These are phyloP conservation scores for Pecten maximus DNA, from an alignment of 2,888 invertebrate species.

Conservation along the genomic window DNA sequence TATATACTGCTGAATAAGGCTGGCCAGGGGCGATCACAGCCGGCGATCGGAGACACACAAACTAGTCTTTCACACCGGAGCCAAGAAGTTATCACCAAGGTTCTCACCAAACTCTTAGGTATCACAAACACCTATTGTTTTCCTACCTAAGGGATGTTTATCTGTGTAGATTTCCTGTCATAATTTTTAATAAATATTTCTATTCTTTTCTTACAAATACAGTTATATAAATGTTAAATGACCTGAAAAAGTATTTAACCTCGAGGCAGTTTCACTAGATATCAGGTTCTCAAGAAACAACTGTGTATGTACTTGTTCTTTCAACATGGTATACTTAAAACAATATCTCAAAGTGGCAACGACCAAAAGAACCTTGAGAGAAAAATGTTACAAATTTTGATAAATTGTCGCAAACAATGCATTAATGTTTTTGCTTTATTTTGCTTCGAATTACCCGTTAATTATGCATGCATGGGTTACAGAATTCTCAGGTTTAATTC, in stretches of 20 bases:
- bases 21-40: neutral
- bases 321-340: constrained; percentile 22
- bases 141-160: neutral
- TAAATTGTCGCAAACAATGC: neutral
- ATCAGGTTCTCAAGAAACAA: neutral
- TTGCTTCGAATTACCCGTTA: constrained; percentile 8
- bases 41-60: neutral
- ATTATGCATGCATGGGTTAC: constrained; percentile 4
- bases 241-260: constrained; percentile 25
- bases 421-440: constrained; percentile 20
- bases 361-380: neutral
- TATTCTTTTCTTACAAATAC: constrained; percentile 15
- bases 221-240: neutral
- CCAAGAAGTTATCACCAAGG: neutral
- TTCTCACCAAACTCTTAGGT: neutral
- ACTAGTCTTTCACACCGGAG: neutral
- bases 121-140: constrained; percentile 30
- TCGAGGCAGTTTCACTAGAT: neutral
- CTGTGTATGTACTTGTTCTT: neutral
- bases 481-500: constrained; percentile 33
- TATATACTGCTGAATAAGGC: constrained; percentile 20
- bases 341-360: constrained; percentile 1
- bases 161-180: constrained; percentile 10
- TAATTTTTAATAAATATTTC: constrained; percentile 35
- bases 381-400: constrained; percentile 24